Evolutionary conservation across 2,797 vertebrate species (phyloP).

Genomic region (Sebastes melanostomus): DNA sequence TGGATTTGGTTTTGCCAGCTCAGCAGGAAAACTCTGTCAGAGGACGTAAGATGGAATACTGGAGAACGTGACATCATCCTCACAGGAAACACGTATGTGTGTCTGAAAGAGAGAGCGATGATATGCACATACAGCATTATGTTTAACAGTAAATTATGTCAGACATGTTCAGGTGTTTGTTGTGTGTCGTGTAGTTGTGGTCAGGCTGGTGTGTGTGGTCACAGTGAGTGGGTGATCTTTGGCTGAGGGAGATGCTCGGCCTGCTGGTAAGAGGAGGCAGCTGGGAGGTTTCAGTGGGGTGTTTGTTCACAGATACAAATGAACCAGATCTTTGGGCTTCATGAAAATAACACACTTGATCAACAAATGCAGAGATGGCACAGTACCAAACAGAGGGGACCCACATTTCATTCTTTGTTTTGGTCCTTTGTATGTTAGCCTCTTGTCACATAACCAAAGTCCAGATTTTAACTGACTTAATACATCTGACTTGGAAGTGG

Average conservation of each 20-base stretch:
- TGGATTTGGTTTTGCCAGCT: constrained; percentile 14
- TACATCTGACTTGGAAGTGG: background rate
- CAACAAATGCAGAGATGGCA: constrained; percentile 9
- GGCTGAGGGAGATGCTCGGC: background rate
- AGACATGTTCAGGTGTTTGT: background rate
- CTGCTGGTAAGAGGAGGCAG: constrained; percentile 28
- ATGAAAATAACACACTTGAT: constrained; percentile 25
- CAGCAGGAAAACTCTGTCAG: constrained; percentile 47
- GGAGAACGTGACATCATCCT: constrained; percentile 53
- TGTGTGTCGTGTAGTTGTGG: background rate
- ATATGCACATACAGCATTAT: background rate
- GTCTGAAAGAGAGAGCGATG: background rate
- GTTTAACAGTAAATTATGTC: constrained; percentile 14
- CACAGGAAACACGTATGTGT: constrained; percentile 24
- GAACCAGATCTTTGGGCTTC: background rate
- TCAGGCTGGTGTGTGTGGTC: constrained; percentile 1
- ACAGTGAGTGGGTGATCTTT: constrained; percentile 21
- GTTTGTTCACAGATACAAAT: background rate
- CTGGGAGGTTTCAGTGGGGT: constrained; percentile 8
- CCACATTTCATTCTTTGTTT: constrained; percentile 5
- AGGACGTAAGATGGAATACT: constrained; percentile 25
- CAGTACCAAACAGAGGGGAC: background rate
- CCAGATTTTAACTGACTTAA: background rate
- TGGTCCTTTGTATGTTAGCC: background rate
- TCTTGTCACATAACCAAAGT: background rate